phyloP scores from a whole-genome alignment of 2,797 vertebrate species.

The Schizothorax lantsangensis region DNA sequence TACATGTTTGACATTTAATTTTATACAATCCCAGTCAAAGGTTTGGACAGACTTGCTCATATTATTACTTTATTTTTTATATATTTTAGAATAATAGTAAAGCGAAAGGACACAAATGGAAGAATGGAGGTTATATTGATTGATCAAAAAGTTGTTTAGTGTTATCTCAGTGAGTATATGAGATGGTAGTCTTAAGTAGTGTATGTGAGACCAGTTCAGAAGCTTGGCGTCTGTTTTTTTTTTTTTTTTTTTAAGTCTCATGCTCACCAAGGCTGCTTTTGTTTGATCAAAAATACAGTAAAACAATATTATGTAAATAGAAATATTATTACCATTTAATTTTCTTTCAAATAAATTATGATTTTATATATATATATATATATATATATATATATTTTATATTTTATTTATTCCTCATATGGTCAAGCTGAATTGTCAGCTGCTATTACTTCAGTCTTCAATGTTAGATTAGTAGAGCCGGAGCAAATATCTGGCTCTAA shows the following conservation, averaged over 20 bases:
- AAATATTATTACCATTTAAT: too few relatives aligned
- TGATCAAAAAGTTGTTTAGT: too few relatives aligned
- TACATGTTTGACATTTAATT: neutral
- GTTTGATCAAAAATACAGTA: neutral
- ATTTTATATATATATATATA: neutral
- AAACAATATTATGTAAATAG: neutral
- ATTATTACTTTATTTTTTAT: neutral
- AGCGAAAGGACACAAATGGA: neutral
- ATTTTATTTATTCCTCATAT: neutral
- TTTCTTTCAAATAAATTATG: too few relatives aligned
- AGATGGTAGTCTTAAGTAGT: too few relatives aligned
- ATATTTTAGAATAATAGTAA: neutral
- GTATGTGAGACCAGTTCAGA: neutral
- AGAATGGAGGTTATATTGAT: too few relatives aligned
- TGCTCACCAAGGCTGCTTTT: neutral
- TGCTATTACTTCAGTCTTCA: neutral
- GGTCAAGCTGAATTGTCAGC: neutral
- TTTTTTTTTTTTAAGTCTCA: neutral
- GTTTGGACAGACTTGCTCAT: neutral
- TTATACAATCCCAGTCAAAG: neutral
- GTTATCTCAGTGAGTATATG: neutral
- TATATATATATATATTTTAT: too few relatives aligned
- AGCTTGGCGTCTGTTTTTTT: neutral
- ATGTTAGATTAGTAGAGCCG: neutral
- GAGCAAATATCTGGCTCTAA: neutral